Conservation (phyloP, 2,113 vertebrate genomes). For the Trichomycterus rosablanca region DNA sequence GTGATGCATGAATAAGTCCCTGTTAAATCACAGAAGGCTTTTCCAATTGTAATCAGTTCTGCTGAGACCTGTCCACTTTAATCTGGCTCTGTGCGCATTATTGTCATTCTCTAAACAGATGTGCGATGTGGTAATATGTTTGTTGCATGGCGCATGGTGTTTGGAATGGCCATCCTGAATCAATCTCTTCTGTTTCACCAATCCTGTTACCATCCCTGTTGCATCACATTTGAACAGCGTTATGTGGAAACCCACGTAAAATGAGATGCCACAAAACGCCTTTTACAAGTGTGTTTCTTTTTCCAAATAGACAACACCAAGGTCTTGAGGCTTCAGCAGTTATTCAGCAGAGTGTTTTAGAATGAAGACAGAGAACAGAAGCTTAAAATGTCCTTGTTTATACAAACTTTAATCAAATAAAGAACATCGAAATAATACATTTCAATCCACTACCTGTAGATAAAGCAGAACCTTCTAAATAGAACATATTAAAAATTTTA, state of each 20-base stretch:
- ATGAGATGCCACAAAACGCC: constrained; percentile 22
- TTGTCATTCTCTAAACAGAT: not conserved
- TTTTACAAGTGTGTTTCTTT: constrained; percentile 42
- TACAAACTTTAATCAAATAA: too few species aligned
- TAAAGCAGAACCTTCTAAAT: too few species aligned
- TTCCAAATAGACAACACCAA: constrained; percentile 47
- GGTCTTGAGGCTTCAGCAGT: constrained; percentile 30
- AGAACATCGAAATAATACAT: too few species aligned
- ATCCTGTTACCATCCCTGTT: constrained; percentile 8
- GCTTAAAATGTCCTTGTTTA: too few species aligned
- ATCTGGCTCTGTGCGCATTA: not conserved
- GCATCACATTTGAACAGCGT: constrained; percentile 33
- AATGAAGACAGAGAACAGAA: constrained; percentile 12
- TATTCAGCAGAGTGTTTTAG: constrained; percentile 26
- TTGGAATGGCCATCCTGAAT: too few species aligned
- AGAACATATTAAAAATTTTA: too few species aligned
- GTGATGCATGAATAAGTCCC: not conserved
- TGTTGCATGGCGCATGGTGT: constrained; percentile 3
- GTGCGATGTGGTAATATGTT: constrained; percentile 31
- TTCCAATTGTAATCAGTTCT: not conserved
- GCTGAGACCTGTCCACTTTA: constrained; percentile 2
- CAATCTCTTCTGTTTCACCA: constrained; percentile 20
- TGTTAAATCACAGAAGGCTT: constrained; percentile 3
- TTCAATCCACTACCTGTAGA: too few species aligned
- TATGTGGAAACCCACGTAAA: constrained; percentile 47